Base-by-base conservation (phyloP, 1,140 invertebrate genomes). In the Drosophila melanogaster region DNA sequence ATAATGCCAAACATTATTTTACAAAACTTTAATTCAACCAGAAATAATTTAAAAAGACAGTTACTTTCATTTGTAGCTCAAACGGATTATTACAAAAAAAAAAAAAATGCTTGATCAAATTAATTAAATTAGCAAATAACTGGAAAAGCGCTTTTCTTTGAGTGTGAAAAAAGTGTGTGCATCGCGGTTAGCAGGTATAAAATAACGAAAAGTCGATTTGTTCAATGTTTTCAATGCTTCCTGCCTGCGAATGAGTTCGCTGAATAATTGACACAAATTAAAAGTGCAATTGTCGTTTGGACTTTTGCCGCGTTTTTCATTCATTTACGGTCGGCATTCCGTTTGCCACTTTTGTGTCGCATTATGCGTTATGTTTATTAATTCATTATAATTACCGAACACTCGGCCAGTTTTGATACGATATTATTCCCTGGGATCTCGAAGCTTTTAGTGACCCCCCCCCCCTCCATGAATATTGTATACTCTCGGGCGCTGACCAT, bases 301-400 rank as follows among this genome's bases (percentile, higher is more conserved):
- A 22, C 15, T 17, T 19, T 2, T 37, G 7, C 11, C 17, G 44
- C 35, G 15, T 38, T 56, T 33, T 55, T 11, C 2, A 14, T 6
- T 43, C n/a, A n/a, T n/a, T 58, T 33, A 10, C 4, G 6, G 17
- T 44, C 15, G 17, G 14, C 26, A 15, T 46, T 35, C 30, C 11
- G 50, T 53, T 14, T 5, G 35, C 37, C 53, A 26, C 53, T 10
- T 43, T 15, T 38, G 50, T 59, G 8, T 38, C 14, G 37, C 37
- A 12, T 38, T 38, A 30, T 30, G 47, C 26, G 38, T 46, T 72
- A 30, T 61, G 73, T 56, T 81, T 67, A 81, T 64, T 81, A 78
- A 81, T 81, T 69, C 74, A 77, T 64, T 72, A 69, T 73, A 81
- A 81, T 81, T 81, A 81, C 76, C 40, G 49, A 58, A 37, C 50